A percentile compares a stretch with the other conserved stretches of the same genome.
Conservation (phyloP, 2,888 invertebrate genomes). For the Thumatha senex region DNA sequence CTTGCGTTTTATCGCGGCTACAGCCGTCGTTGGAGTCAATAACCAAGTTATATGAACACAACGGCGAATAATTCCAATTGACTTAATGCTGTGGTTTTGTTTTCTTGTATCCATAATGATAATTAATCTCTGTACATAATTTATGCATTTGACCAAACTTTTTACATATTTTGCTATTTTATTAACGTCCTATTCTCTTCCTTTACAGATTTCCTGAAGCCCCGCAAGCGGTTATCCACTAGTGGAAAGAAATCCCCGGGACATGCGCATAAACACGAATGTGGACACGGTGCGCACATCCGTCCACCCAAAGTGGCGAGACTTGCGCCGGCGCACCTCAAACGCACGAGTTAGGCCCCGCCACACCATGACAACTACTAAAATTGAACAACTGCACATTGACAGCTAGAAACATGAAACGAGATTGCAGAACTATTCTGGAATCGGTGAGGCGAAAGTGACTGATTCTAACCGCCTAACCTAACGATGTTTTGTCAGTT, state of each 20-base stretch:
- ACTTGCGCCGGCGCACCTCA: slow-evolving; percentile 68
- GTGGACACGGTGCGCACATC: slow-evolving; percentile 72
- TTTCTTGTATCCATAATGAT: slow-evolving; percentile 9
- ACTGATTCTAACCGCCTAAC: slow-evolving; percentile 35
- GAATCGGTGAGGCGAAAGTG: slow-evolving; percentile 13
- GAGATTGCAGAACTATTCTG: slow-evolving; percentile 3
- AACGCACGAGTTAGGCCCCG: slow-evolving; percentile 70
- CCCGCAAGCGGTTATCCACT: slow-evolving; percentile 84
- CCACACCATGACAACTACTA: slow-evolving; percentile 34
- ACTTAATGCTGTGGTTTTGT: slow-evolving; percentile 22
- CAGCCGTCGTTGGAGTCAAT: slow-evolving; percentile 24
- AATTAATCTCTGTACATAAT: too few species aligned
- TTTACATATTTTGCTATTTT: slow-evolving; percentile 3
- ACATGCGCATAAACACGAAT: slow-evolving; percentile 72
- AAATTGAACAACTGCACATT: slow-evolving; percentile 39
- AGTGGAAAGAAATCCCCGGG: slow-evolving; percentile 78
- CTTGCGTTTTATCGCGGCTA: slow-evolving; percentile 30
- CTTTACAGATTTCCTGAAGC: slow-evolving; percentile 87
- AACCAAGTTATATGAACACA: slow-evolving; percentile 26
- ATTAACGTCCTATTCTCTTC: slow-evolving; percentile 33
- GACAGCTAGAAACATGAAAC: slow-evolving; percentile 42
- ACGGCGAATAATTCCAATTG: slow-evolving; percentile 24
- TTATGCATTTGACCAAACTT: slow-evolving; percentile 8
- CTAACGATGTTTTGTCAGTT: slow-evolving; percentile 35
- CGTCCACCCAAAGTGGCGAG: slow-evolving; percentile 78